phyloP scores from a whole-genome alignment of 1,140 invertebrate genomes.

The Pseudachorutes palmiensis region DNA sequence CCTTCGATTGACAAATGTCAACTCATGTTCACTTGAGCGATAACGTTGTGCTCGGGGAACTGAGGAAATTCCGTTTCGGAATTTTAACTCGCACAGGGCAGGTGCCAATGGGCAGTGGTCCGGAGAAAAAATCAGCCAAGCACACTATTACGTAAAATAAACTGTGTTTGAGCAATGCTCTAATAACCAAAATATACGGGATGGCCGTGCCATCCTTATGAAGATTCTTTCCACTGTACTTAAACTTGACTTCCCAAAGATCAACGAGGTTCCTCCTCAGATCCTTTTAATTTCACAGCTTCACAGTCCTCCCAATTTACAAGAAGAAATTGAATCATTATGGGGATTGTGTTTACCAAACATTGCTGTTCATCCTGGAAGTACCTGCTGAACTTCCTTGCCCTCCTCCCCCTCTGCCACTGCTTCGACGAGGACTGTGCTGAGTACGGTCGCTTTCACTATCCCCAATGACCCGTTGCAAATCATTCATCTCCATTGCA shows the following conservation, averaged over 20 bases:
- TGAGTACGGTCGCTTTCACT: neutral
- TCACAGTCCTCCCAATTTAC: neutral
- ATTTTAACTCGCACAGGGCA: too few relatives aligned
- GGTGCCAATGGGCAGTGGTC: too few relatives aligned
- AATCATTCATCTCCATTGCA: slow-evolving; percentile 14
- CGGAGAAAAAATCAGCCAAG: too few relatives aligned
- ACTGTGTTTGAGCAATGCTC: too few relatives aligned
- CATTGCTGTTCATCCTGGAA: neutral
- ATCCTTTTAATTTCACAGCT: too few relatives aligned
- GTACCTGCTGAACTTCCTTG: neutral
- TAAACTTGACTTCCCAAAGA: neutral
- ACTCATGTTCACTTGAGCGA: too few relatives aligned
- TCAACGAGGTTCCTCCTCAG: too few relatives aligned
- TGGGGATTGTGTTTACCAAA: neutral
- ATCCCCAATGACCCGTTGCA: slow-evolving; percentile 17
- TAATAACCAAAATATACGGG: neutral
- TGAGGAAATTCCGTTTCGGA: too few relatives aligned
- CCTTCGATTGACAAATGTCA: too few relatives aligned
- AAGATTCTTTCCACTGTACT: neutral
- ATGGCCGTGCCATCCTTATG: neutral
- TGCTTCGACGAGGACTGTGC: neutral
- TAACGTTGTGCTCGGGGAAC: too few relatives aligned
- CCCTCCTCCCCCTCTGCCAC: neutral
- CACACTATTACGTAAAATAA: too few relatives aligned
- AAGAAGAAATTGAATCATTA: neutral